Percentiles rank a stretch among this genome's conserved stretches.
These are phyloP conservation scores for Paralvinella palmiformis DNA, from an alignment of 1,140 invertebrate genomes.

Conservation along the genomic window DNA sequence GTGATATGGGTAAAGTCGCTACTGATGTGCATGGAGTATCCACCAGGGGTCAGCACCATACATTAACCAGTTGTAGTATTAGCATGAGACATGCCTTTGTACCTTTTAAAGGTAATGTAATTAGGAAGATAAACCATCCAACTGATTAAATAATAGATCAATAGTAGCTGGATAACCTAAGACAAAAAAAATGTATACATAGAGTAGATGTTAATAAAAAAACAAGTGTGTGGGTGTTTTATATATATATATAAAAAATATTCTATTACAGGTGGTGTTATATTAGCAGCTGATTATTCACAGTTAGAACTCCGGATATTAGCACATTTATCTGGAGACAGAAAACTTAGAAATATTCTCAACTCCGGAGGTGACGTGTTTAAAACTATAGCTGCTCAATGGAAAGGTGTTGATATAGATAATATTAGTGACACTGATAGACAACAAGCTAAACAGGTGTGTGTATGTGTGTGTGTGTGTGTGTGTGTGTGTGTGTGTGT, in stretches of 20 bases:
- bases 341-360: constrained; percentile 65
- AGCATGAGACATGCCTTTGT: constrained; percentile 59
- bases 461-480: neutral
- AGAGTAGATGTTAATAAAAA: too few species aligned
- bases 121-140: too few species aligned
- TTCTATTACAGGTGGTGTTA: constrained; percentile 44
- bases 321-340: constrained; percentile 81
- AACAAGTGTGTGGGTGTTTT: too few species aligned
- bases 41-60: too few species aligned
- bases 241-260: too few species aligned
- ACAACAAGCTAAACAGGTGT: constrained; percentile 71
- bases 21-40: too few species aligned
- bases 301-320: constrained; percentile 90
- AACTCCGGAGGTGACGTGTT: constrained; percentile 75
- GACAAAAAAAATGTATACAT: too few species aligned
- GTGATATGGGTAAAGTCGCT: too few species aligned
- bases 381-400: constrained; percentile 74
- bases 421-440: constrained; percentile 67
- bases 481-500: too few species aligned
- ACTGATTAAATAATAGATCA: too few species aligned
- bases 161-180: too few species aligned
- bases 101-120: constrained; percentile 56
- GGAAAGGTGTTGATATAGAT: constrained; percentile 63
- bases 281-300: constrained; percentile 91
- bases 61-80: too few species aligned